Base-by-base conservation (phyloP, 2,113 vertebrate species). In the Prinia subflava region DNA sequence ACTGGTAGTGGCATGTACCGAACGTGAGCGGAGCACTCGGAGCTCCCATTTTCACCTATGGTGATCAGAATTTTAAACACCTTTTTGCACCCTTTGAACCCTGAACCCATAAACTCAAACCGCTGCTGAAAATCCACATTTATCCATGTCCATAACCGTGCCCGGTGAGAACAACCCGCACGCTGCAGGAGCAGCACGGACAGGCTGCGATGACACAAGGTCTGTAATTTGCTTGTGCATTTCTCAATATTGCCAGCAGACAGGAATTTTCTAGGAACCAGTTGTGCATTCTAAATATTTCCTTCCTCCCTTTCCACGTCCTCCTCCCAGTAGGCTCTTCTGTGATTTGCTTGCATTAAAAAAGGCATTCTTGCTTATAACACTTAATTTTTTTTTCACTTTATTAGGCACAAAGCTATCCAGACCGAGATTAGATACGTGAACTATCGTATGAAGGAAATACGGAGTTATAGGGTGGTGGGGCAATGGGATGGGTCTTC, bases 391-490 rank as follows among this genome's bases (percentile, higher is more conserved):
- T 11, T 50, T 50, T 41, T 64, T 8, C 44, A 22, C 14, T 25
- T 52, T 15, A 33, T 52, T 39, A 27, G 10, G 55, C 12, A 53
- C 10, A 28, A 33, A 37, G 2, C 3, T 20, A 9, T 10, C 27
- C 17, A 37, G 46, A 27, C 14, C 6, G 21, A 37, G 4, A 21
- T 25, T 4, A 27, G 21, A 18, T 44, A 33, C 33, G 8, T 22
- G 37, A 60, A 12, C 6, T 15, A 22, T 15, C 0, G 8, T 8
- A 27, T 19, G 23, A 39, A 46, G 28, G 0, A 39, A 23, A 33
- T 3, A 19, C 5, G 13, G 33, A n/a, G 5, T 24, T 11, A 16
- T 0, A 15, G 8, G 12, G 31, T 1, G 6, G 13, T 9, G 50
- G 31, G 57, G 25, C 17, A 35, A 6, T 6, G 17, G 15, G 22